A percentile compares a stretch with the other conserved stretches of the same genome.
Evolutionary conservation across 92 coral and sea anemone species (phyloP).

Genomic region (Porites cylindrica): DNA sequence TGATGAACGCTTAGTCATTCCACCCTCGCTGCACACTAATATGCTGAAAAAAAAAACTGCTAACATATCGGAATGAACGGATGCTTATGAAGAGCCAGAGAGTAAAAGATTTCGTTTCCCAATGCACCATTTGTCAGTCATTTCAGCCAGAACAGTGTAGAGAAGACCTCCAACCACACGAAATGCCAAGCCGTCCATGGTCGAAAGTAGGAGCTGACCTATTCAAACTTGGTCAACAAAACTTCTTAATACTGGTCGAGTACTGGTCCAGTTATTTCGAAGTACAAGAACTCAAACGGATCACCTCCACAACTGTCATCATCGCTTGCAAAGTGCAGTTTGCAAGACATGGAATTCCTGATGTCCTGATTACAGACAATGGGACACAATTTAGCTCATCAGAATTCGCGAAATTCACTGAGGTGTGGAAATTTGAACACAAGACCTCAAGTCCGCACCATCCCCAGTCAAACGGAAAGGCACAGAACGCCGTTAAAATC

Average conservation of each 20-base stretch:
- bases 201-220: no score
- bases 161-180: conserved; percentile 39
- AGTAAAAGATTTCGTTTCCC: conserved; percentile 33
- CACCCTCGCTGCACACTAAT: conserved; percentile 12
- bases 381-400: conserved; percentile 28
- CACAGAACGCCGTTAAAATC: conserved; percentile 1
- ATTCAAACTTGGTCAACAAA: neutral
- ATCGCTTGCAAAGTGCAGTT: conserved; percentile 4
- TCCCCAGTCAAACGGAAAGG: conserved; percentile 39
- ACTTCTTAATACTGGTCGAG: neutral
- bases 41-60: no score
- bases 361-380: conserved; percentile 24
- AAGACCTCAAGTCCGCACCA: conserved; percentile 17
- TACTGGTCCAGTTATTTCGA: conserved; percentile 31
- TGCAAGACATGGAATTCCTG: conserved; percentile 24
- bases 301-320: conserved; percentile 7
- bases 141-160: conserved; percentile 26
- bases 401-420: conserved; percentile 19
- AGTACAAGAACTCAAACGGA: neutral
- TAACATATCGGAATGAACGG: no score
- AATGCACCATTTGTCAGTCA: conserved; percentile 30
- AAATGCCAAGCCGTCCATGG: conserved; percentile 23
- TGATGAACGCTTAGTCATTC: conserved; percentile 46
- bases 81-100: no score
- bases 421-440: conserved; percentile 39